Evolutionary conservation across 2,113 vertebrate species (phyloP).

Genomic region (Hymenochirus boettgeri): DNA sequence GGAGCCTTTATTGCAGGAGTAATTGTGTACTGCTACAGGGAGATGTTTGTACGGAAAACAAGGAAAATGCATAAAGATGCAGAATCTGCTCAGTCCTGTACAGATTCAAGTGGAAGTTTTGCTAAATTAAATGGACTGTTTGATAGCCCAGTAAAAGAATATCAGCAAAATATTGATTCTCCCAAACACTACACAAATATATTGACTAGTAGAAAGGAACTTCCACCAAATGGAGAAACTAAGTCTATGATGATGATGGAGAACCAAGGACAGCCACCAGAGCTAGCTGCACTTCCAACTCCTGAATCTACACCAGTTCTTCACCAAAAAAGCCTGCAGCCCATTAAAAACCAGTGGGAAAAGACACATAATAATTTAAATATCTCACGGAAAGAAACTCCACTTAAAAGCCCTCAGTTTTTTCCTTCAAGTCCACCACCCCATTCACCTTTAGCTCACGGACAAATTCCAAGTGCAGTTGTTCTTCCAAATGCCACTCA

Average conservation of each 20-base stretch:
- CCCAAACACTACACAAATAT: constrained; percentile 92
- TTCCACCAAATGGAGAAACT: constrained; percentile 72
- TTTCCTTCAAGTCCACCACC: constrained; percentile 83
- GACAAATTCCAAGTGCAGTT: constrained; percentile 92
- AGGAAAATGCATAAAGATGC: constrained; percentile 87
- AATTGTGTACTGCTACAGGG: constrained; percentile 92
- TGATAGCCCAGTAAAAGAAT: constrained; percentile 94
- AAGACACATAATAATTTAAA: constrained; percentile 72
- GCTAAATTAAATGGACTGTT: constrained; percentile 91
- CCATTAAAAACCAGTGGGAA: constrained; percentile 86
- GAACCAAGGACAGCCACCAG: constrained; percentile 81
- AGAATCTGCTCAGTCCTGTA: constrained; percentile 87
- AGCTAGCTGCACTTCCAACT: constrained; percentile 89
- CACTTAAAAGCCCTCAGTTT: constrained; percentile 82
- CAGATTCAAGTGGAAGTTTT: constrained; percentile 90
- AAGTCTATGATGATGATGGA: constrained; percentile 86
- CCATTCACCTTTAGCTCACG: constrained; percentile 77
- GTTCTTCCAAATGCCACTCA: constrained; percentile 96
- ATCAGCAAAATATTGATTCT: constrained; percentile 85
- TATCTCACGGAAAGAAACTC: constrained; percentile 75
- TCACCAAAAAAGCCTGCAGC: constrained; percentile 87
- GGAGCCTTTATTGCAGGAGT: constrained; percentile 92
- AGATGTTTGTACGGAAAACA: constrained; percentile 82
- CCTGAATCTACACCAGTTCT: constrained; percentile 94
- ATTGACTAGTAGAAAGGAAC: constrained; percentile 82